These are phyloP conservation scores for Stenodema calcarata DNA, from an alignment of 2,888 invertebrate genomes.

Conservation along the genomic window DNA sequence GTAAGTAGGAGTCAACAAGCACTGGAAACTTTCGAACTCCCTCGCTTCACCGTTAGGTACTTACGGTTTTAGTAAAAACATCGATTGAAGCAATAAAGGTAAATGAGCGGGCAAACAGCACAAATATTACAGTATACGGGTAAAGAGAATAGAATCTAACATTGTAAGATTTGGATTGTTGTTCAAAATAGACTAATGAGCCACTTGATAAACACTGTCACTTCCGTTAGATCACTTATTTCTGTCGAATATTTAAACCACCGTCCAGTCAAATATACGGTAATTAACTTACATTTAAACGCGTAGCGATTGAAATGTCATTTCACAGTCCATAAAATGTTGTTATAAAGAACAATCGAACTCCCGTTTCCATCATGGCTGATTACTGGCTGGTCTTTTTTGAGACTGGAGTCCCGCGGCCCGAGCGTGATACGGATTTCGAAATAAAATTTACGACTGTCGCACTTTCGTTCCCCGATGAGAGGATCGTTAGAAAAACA, in stretches of 20 bases:
- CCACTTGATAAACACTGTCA: not conserved
- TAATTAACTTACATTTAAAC: not conserved
- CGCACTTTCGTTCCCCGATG: not conserved
- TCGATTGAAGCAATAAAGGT: too few species aligned
- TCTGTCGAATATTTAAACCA: not conserved
- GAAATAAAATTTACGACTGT: not conserved
- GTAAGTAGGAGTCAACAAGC: not conserved
- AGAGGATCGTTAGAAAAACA: not conserved
- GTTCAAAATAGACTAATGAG: not conserved
- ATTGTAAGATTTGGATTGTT: not conserved
- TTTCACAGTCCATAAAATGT: not conserved
- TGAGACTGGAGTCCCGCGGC: not conserved
- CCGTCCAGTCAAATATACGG: not conserved
- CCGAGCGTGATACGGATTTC: not conserved
- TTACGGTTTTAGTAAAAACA: too few species aligned
- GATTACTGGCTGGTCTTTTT: not conserved
- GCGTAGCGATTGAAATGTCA: not conserved
- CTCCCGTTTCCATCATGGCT: slow-evolving; percentile 36
- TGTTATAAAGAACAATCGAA: slow-evolving; percentile 16
- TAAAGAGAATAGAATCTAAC: not conserved
- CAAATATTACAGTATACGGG: not conserved
- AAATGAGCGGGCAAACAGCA: too few species aligned
- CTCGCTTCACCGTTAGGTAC: too few species aligned
- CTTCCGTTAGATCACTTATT: not conserved
- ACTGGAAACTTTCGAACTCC: too few species aligned